A percentile compares a stretch with the other conserved stretches of the same genome.
phyloP scores from a whole-genome alignment of 2,888 invertebrate species.

The Apantesis nais region DNA sequence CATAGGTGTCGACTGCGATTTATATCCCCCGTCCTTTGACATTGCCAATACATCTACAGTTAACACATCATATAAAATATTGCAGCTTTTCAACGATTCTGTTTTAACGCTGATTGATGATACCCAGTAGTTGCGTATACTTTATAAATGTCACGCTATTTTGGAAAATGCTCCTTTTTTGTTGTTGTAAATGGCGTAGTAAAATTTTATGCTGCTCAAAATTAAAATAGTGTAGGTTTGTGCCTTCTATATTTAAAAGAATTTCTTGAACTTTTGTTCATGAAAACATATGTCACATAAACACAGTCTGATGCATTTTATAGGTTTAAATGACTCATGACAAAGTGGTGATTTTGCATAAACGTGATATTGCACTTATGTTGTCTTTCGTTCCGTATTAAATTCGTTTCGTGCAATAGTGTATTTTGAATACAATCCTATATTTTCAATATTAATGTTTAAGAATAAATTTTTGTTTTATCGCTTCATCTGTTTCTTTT shows the following conservation, averaged over 20 bases:
- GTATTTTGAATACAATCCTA: slow-evolving; percentile 35
- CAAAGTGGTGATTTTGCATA: slow-evolving; percentile 50
- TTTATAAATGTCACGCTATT: slow-evolving; percentile 24
- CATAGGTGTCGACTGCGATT: slow-evolving; percentile 73
- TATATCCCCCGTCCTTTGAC: slow-evolving; percentile 57
- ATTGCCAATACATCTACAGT: slow-evolving; percentile 30
- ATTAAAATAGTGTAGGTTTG: slow-evolving; percentile 16
- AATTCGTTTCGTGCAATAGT: slow-evolving; percentile 35
- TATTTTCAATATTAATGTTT: slow-evolving; percentile 21
- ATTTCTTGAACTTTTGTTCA: slow-evolving; percentile 19
- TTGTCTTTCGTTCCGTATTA: slow-evolving; percentile 21
- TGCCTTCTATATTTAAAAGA: slow-evolving; percentile 23
- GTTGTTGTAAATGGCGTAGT: slow-evolving; percentile 5
- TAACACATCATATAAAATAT: slow-evolving; percentile 21
- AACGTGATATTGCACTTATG: slow-evolving; percentile 56
- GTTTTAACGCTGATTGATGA: slow-evolving; percentile 38
- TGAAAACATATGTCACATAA: slow-evolving; percentile 27
- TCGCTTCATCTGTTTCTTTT: neutral
- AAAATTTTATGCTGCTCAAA: slow-evolving; percentile 18
- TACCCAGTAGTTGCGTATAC: slow-evolving; percentile 15
- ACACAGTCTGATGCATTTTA: slow-evolving; percentile 33
- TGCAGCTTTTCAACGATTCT: slow-evolving; percentile 32
- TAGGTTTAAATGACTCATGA: slow-evolving; percentile 38
- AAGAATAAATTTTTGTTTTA: slow-evolving; percentile 12
- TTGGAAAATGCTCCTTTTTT: slow-evolving; percentile 12